Percentiles rank a stretch among this genome's conserved stretches.
phyloP scores from a whole-genome alignment of 2,888 invertebrate genomes.

The Hipparchia semele region DNA sequence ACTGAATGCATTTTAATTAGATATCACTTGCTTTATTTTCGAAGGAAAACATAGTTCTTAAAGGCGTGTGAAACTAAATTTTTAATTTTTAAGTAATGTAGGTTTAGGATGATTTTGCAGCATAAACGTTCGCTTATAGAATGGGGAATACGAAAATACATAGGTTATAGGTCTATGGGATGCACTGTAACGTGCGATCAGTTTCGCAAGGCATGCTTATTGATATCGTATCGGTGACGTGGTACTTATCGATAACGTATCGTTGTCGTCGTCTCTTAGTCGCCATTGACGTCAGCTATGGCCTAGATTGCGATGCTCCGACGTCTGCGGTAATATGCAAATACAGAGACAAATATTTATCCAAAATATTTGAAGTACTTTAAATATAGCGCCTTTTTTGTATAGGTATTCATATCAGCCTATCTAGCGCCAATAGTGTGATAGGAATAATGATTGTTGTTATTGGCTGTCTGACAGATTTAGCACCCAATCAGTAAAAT shows the following conservation, averaged over 20 bases:
- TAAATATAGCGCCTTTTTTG: constrained; percentile 6
- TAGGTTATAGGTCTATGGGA: no score
- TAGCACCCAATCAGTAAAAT: no score
- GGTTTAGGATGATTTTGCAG: no score
- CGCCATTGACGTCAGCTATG: constrained; percentile 50
- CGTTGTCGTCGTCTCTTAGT: not conserved
- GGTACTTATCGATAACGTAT: not conserved
- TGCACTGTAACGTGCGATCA: no score
- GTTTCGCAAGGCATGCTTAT: no score
- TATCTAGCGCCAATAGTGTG: not conserved
- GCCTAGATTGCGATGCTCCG: constrained; percentile 48
- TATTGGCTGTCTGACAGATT: not conserved
- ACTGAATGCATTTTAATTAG: no score
- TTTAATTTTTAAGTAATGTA: no score
- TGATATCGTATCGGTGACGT: not conserved
- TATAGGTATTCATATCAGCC: not conserved
- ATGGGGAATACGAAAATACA: no score
- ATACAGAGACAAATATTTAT: constrained; percentile 27
- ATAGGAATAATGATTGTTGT: not conserved
- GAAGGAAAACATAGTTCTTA: no score
- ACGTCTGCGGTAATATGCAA: constrained; percentile 29
- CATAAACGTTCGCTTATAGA: not conserved
- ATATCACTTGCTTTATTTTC: no score
- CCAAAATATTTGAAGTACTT: constrained; percentile 27
- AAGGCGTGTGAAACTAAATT: no score